Evolutionary conservation across 2,888 invertebrate genomes (phyloP), one percentile per base, ranked within the genome.

Genomic region (Amphipoea oculea): DNA sequence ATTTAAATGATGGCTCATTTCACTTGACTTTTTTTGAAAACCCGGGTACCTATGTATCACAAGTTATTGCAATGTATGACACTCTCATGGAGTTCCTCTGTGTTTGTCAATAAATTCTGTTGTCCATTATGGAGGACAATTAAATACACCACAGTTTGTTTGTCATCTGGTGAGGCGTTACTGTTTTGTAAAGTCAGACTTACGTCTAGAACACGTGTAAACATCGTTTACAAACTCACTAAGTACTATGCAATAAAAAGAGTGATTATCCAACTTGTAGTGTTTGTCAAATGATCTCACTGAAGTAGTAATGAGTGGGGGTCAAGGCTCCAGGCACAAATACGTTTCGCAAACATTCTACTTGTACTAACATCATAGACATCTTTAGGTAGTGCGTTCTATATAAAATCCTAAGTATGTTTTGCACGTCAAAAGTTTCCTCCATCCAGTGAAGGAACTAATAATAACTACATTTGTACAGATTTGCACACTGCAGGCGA

Each of bases 281-380:
- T 82, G 75, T 85, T 85, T 78, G 82, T 63, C 75, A 82, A 84
- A 69, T 84, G 84, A 85, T 85, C 78, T 84, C 84, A 85, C 74
- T 72, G 66, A 67, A 76, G 84, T 57, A 68, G 85, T 70, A 36
- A 77, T 29, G 65, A 73, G 78, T 14, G 63, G 66, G 57, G 74
- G 75, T 82, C 79, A 83, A 76, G 83, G 83, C 54, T 54, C 36
- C 69, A 36, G 11, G 48, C 85, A 78, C 78, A 78, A 82, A 70
- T 63, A 84, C 29, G 48, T 54, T 72, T 48, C 68, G 63, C 66
- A 73, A 76, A 76, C 73, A 81, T 66, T 81, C 66, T 70, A 69
- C 65, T 29, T 65, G 72, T 68, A 68, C 71, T 40, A 60, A 57
- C 40, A 79, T 45, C 14, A 60, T 14, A 45, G 20, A 66, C 7